These are phyloP conservation scores for Chirona hameri DNA, from an alignment of 2,888 invertebrate species.

Conservation along the genomic window DNA sequence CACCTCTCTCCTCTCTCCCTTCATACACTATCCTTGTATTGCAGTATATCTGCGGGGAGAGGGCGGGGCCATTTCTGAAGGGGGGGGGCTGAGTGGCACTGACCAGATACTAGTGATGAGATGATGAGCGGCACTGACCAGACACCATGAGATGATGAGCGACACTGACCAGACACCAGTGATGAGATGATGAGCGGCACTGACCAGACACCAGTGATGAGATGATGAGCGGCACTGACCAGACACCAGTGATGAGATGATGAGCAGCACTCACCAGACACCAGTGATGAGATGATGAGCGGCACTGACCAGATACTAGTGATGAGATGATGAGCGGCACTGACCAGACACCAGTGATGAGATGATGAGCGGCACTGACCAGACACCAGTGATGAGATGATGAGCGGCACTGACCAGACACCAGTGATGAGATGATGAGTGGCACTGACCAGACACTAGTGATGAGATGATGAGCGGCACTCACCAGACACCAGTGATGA, in stretches of 20 bases:
- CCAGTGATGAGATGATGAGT: conserved; percentile 61
- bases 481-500: conserved; percentile 61
- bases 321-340: conserved; percentile 61
- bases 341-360: conserved; percentile 61
- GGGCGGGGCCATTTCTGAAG: no score
- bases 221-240: conserved; percentile 61
- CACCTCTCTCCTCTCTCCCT: no score
- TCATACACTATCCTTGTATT: no score
- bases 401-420: conserved; percentile 59
- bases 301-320: conserved; percentile 60
- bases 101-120: conserved; percentile 61
- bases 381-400: conserved; percentile 61
- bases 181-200: conserved; percentile 61
- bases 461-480: conserved; percentile 61
- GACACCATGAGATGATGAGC: conserved; percentile 61
- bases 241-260: conserved; percentile 61
- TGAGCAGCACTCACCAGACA: conserved; percentile 59
- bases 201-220: conserved; percentile 61
- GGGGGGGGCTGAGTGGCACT: not conserved
- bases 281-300: conserved; percentile 61
- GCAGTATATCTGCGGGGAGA: no score
- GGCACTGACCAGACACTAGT: conserved; percentile 60
- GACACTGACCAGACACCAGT: conserved; percentile 60
- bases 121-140: conserved; percentile 60
- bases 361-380: conserved; percentile 61